phyloP scores from a whole-genome alignment of 2,888 invertebrate genomes.

The Plagiodera versicolora region DNA sequence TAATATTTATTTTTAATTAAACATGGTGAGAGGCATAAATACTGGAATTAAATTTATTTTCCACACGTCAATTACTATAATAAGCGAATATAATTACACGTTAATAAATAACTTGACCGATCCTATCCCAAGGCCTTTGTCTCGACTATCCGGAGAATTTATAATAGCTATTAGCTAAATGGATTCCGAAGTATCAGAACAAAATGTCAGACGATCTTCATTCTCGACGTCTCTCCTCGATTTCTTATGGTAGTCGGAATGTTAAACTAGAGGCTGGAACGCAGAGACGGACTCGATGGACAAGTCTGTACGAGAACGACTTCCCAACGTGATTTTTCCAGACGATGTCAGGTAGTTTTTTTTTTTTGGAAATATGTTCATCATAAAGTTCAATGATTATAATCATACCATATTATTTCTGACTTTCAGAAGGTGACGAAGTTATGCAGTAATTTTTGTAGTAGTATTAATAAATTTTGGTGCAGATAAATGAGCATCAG shows the following conservation, averaged over 20 bases:
- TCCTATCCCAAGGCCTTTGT: slow-evolving; percentile 5
- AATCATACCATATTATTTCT: too few species aligned
- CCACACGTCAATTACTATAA: slow-evolving; percentile 9
- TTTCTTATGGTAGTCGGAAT: slow-evolving; percentile 11
- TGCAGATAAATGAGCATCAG: too few species aligned
- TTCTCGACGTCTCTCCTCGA: too few species aligned
- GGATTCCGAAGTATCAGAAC: slow-evolving; percentile 8
- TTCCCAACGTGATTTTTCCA: too few species aligned
- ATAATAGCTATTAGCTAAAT: slow-evolving; percentile 22
- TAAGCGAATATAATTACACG: slow-evolving; percentile 7
- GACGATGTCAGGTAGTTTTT: too few species aligned
- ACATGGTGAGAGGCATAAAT: slow-evolving; percentile 1
- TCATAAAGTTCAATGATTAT: too few species aligned
- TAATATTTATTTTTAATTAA: neutral
- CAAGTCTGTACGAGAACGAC: too few species aligned
- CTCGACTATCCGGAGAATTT: slow-evolving; percentile 23
- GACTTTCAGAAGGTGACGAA: too few species aligned
- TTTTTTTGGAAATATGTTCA: too few species aligned
- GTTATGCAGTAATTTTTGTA: too few species aligned
- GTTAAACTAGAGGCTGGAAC: slow-evolving; percentile 2
- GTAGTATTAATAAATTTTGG: too few species aligned
- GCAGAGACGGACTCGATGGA: neutral
- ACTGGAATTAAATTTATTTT: slow-evolving; percentile 5
- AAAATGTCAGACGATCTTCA: slow-evolving; percentile 14
- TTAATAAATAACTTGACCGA: slow-evolving; percentile 7